These are phyloP conservation scores for Delichon dasypus DNA, from an alignment of 2,797 vertebrate genomes.

Conservation along the genomic window DNA sequence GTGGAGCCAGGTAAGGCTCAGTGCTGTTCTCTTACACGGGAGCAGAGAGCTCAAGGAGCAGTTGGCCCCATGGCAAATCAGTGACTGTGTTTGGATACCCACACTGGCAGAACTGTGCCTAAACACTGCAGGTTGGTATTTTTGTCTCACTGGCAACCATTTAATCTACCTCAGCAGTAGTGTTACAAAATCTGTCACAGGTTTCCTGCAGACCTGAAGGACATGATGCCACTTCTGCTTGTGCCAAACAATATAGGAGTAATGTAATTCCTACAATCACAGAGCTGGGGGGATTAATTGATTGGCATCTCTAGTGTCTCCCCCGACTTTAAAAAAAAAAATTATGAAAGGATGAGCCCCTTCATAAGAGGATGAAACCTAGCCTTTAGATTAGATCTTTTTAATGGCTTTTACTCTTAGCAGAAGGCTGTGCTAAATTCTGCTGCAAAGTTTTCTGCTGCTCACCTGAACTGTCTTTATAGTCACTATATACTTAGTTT, in stretches of 20 bases:
- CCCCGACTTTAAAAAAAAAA: background rate
- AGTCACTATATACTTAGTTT: background rate
- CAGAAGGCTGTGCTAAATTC: background rate
- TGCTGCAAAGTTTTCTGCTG: background rate
- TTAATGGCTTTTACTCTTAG: background rate
- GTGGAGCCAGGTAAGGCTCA: background rate
- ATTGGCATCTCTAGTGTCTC: background rate
- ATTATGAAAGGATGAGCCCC: background rate
- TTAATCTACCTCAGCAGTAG: background rate
- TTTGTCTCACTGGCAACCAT: background rate
- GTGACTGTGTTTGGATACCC: rapidly evolving
- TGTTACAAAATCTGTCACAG: background rate
- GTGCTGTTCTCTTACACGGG: background rate
- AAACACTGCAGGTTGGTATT: background rate
- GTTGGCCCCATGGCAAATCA: background rate
- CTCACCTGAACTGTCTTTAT: background rate
- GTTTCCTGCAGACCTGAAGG: background rate
- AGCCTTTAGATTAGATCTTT: background rate
- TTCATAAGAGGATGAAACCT: background rate
- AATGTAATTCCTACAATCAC: background rate
- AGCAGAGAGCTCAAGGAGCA: background rate
- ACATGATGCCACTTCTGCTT: background rate
- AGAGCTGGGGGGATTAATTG: background rate
- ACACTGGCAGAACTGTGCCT: background rate
- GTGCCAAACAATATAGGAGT: background rate